A percentile compares a stretch with the other conserved stretches of the same genome.
These are phyloP conservation scores for Cotesia chilonis DNA, from an alignment of 1,140 invertebrate species.

Conservation along the genomic window DNA sequence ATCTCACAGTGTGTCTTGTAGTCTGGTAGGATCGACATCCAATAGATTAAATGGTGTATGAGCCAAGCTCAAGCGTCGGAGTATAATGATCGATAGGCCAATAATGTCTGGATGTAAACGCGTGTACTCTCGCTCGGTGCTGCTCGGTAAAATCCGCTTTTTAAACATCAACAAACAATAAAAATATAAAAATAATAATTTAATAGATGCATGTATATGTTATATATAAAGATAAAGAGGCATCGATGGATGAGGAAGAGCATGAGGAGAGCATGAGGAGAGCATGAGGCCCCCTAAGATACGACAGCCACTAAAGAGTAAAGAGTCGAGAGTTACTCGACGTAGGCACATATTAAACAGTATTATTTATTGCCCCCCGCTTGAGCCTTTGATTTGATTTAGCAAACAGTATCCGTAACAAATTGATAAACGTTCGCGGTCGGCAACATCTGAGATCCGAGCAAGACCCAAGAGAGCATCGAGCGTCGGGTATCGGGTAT, in stretches of 20 bases:
- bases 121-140: slow-evolving; percentile 28
- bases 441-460: slow-evolving; percentile 58
- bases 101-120: slow-evolving; percentile 34
- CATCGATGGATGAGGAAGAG: slow-evolving; percentile 18
- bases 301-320: slow-evolving; percentile 34
- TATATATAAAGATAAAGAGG: neutral
- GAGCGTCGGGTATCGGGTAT: slow-evolving; percentile 23
- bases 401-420: slow-evolving; percentile 62
- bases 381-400: slow-evolving; percentile 55
- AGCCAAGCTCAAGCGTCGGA: slow-evolving; percentile 3
- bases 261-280: too few relatives aligned
- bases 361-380: slow-evolving; percentile 57
- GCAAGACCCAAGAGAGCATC: neutral
- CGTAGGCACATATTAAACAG: slow-evolving; percentile 57
- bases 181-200: neutral
- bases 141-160: too few relatives aligned
- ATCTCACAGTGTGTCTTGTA: slow-evolving; percentile 13
- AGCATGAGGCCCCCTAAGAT: slow-evolving; percentile 18
- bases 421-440: slow-evolving; percentile 62
- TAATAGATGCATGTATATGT: neutral
- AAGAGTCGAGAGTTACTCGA: slow-evolving; percentile 4
- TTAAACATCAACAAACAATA: neutral
- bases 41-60: slow-evolving; percentile 35
- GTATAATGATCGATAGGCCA: slow-evolving; percentile 42
- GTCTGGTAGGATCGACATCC: slow-evolving; percentile 12